Percentiles rank a stretch among this genome's conserved stretches.
Evolutionary conservation across 2,113 vertebrate genomes (phyloP).

Genomic region (Emydocephalus ijimae): DNA sequence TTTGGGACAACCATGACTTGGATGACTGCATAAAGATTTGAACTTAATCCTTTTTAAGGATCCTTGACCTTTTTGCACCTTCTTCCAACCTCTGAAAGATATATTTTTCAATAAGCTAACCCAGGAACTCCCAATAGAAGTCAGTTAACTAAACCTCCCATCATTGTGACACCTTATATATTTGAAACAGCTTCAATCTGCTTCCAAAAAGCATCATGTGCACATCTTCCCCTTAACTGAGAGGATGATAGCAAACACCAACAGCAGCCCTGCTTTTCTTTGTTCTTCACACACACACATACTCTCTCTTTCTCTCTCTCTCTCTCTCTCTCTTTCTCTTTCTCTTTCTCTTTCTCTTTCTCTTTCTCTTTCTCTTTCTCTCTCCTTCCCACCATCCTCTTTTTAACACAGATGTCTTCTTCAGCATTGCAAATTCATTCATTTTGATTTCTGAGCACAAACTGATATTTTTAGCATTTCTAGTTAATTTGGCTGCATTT

Average conservation of each 20-base stretch:
- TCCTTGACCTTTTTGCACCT: neutral
- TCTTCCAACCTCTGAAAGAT: neutral
- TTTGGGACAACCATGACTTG: neutral
- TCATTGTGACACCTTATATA: neutral
- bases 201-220: neutral
- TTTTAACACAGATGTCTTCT: neutral
- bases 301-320: too few relatives aligned
- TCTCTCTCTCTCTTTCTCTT: too few relatives aligned
- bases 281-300: neutral
- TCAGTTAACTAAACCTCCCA: neutral
- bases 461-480: neutral
- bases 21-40: neutral
- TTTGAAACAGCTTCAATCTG: neutral
- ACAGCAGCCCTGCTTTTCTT: neutral
- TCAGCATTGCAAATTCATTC: neutral
- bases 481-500: neutral
- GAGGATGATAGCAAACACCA: neutral
- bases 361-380: too few relatives aligned
- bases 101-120: neutral
- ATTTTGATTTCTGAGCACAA: neutral
- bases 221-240: neutral
- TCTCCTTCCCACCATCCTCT: neutral
- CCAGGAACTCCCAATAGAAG: neutral
- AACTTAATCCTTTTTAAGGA: neutral
- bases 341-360: too few relatives aligned